These are phyloP conservation scores for Thomomys bottae DNA, from an alignment of 2,113 vertebrate species.

Conservation along the genomic window DNA sequence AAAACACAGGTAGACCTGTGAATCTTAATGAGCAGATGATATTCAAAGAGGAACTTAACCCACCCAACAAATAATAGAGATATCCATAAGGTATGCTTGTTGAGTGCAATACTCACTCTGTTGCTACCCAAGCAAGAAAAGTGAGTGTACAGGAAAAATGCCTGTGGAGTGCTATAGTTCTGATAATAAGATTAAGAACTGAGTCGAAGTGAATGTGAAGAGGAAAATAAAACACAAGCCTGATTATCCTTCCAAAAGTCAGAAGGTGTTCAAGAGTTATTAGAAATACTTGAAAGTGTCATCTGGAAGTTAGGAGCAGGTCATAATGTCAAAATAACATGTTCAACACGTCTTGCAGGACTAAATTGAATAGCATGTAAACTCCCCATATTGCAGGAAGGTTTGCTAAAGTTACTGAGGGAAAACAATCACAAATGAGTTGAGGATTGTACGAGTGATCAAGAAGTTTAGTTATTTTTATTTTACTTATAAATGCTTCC, in stretches of 20 bases:
- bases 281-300: background rate
- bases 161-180: background rate
- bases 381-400: background rate
- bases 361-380: background rate
- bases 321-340: background rate
- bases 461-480: background rate
- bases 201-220: background rate
- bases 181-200: background rate
- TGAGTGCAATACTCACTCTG: too few species aligned
- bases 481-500: background rate
- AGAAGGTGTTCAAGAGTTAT: background rate
- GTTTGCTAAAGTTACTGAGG: background rate
- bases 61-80: background rate
- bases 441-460: background rate
- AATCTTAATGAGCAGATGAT: background rate
- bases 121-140: background rate
- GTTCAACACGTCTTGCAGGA: background rate
- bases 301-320: background rate
- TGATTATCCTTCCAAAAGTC: rapidly evolving
- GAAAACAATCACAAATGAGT: background rate
- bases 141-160: rapidly evolving
- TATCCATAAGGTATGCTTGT: too few species aligned
- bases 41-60: background rate
- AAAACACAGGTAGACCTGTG: background rate
- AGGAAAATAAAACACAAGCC: background rate